Conservation (phyloP, 2,888 invertebrate genomes). For the Cyaniris semiargus region DNA sequence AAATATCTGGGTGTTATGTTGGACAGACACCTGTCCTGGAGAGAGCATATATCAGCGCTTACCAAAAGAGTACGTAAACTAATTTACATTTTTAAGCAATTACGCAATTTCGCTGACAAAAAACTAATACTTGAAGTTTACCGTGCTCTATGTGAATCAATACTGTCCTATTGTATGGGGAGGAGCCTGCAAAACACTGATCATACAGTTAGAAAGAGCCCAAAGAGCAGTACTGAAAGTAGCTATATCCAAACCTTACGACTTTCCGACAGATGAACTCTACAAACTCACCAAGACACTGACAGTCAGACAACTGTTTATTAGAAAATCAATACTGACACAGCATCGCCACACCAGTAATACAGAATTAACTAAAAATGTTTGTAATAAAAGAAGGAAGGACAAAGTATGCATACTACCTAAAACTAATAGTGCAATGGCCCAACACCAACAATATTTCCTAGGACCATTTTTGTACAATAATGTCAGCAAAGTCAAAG, state of each 20-base stretch:
- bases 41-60: too few species aligned
- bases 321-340: neutral
- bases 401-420: neutral
- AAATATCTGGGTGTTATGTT: too few species aligned
- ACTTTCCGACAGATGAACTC: neutral
- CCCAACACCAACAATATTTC: too few species aligned
- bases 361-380: neutral
- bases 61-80: neutral
- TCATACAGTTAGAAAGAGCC: neutral
- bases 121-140: neutral
- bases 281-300: neutral
- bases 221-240: neutral
- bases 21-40: too few species aligned
- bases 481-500: too few species aligned
- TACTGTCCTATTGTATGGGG: neutral
- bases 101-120: too few species aligned
- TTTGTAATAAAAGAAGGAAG: neutral
- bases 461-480: too few species aligned
- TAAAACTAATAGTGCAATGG: too few species aligned
- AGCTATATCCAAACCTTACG: neutral
- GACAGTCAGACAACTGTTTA: neutral
- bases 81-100: too few species aligned
- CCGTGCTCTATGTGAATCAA: neutral
- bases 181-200: neutral
- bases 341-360: neutral